Percentiles rank a stretch among this genome's conserved stretches.
Evolutionary conservation across 1,140 invertebrate species (phyloP).

Genomic region (Wasmannia auropunctata): DNA sequence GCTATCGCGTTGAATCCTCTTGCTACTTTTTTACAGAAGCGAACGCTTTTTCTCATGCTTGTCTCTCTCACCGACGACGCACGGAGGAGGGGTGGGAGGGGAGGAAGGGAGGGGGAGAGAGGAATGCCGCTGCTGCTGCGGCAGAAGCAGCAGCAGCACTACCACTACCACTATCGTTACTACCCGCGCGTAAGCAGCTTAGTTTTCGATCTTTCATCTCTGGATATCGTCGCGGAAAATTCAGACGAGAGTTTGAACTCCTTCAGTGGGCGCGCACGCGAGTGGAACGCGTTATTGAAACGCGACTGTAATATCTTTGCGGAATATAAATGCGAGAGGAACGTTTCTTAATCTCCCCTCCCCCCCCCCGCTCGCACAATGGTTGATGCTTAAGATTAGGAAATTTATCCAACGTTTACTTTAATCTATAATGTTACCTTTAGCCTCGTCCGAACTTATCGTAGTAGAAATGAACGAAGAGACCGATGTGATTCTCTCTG

Average conservation of each 20-base stretch:
- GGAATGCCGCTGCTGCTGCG: too few relatives aligned
- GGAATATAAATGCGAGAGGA: not conserved
- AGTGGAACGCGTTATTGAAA: constrained; percentile 11
- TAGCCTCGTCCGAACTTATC: not conserved
- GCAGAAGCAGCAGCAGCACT: not conserved
- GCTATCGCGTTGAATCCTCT: constrained; percentile 38
- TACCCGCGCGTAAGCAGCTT: constrained; percentile 50
- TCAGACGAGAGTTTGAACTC: not conserved
- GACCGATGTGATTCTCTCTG: not conserved
- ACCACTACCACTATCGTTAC: not conserved
- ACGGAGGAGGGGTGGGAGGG: too few relatives aligned
- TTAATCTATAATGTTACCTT: too few relatives aligned
- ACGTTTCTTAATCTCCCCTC: too few relatives aligned
- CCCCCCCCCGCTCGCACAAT: not conserved
- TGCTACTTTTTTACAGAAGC: constrained; percentile 26
- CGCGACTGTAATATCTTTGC: not conserved
- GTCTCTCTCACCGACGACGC: constrained; percentile 17
- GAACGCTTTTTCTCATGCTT: constrained; percentile 21
- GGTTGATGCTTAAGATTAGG: not conserved
- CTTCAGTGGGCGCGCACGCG: not conserved
- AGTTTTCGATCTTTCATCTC: constrained; percentile 42
- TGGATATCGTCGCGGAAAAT: constrained; percentile 41
- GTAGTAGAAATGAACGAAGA: too few relatives aligned
- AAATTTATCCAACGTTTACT: not conserved
- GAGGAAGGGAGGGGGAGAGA: too few relatives aligned